A percentile compares a stretch with the other conserved stretches of the same genome.
Conservation (phyloP, 1,140 invertebrate genomes). For the Halictus rubicundus region DNA sequence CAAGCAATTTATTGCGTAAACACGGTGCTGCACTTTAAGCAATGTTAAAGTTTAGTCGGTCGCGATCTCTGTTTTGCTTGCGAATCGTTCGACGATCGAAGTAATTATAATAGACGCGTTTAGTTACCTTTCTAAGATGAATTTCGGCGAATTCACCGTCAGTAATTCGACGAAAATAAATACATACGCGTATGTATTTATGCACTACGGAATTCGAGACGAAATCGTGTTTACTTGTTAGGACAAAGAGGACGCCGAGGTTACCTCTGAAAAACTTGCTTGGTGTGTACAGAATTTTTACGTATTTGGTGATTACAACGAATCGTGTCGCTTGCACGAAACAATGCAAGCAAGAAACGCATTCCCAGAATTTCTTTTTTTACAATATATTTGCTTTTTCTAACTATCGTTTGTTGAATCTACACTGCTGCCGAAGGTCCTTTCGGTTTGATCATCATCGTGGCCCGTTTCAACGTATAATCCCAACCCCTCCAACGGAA, state of each 20-base stretch:
- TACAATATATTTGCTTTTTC: not conserved
- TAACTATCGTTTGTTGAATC: not conserved
- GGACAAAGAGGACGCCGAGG: not conserved
- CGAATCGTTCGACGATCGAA: not conserved
- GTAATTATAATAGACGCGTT: not conserved
- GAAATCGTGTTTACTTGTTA: not conserved
- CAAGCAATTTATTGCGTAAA: not conserved
- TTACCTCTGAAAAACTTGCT: not conserved
- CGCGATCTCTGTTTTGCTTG: not conserved
- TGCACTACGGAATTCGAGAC: not conserved
- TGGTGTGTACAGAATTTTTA: not conserved
- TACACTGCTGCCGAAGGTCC: constrained; percentile 79
- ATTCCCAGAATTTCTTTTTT: not conserved
- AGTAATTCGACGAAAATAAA: constrained; percentile 16
- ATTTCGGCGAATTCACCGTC: not conserved
- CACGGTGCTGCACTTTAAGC: not conserved
- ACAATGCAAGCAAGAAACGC: no score
- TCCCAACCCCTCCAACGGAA: constrained; percentile 97
- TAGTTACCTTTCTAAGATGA: not conserved
- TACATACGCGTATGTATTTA: not conserved
- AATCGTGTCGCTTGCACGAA: not conserved
- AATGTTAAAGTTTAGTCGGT: not conserved
- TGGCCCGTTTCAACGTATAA: constrained; percentile 93
- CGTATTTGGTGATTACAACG: constrained; percentile 17
- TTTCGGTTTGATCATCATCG: constrained; percentile 94